Percentiles rank a stretch among this genome's conserved stretches.
Evolutionary conservation across 2,797 vertebrate genomes (phyloP).

Genomic region (Sparus aurata): DNA sequence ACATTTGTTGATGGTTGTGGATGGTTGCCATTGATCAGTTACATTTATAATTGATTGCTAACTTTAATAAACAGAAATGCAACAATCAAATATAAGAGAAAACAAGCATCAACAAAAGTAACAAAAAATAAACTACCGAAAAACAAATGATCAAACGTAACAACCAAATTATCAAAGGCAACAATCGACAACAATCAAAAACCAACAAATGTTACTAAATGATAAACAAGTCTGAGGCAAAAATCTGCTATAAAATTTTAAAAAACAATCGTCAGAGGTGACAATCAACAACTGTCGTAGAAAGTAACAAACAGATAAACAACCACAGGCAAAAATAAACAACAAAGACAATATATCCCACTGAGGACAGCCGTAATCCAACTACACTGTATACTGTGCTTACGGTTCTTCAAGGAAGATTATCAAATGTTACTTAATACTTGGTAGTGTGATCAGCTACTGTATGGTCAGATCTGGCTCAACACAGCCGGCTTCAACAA

Average conservation of each 20-base stretch:
- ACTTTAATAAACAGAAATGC: too few relatives aligned
- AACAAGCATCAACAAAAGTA: too few relatives aligned
- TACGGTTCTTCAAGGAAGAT: not conserved
- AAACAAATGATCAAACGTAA: too few relatives aligned
- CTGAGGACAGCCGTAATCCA: not conserved
- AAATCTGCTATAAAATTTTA: too few relatives aligned
- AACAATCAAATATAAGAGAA: too few relatives aligned
- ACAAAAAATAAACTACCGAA: too few relatives aligned
- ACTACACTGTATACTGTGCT: not conserved
- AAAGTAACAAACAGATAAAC: not conserved
- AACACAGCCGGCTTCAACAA: constrained; percentile 45
- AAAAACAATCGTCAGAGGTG: not conserved
- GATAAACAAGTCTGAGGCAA: not conserved
- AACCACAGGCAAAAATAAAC: not conserved
- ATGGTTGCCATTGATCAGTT: not conserved
- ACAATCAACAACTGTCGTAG: not conserved
- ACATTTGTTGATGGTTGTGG: too few relatives aligned
- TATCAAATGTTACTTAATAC: constrained; percentile 33
- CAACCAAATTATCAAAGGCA: too few relatives aligned
- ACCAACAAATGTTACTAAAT: too few relatives aligned
- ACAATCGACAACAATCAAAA: too few relatives aligned
- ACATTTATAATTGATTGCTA: not conserved
- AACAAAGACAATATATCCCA: not conserved
- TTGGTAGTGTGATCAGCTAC: constrained; percentile 39
- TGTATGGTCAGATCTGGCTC: constrained; percentile 15